Evolutionary conservation across 2,888 invertebrate species (phyloP), one percentile per base, ranked within the genome.

Genomic region (Anarsia innoxiella): DNA sequence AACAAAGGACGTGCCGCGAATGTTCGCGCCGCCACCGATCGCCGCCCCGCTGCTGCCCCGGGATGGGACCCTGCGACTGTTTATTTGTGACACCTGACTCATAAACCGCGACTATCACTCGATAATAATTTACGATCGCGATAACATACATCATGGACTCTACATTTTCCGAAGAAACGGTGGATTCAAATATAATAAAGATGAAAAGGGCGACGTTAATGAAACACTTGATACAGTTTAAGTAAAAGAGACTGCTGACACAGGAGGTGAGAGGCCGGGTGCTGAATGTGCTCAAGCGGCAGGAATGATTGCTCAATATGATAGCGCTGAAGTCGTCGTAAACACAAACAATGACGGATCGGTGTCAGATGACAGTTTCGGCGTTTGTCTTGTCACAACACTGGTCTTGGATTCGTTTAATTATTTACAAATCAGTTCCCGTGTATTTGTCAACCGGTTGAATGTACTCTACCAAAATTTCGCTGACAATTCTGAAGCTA

Each of bases 1-100:
- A 80, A 80, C 83, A 80, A 82, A 83, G 79, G 80, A 80, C 76
- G 76, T 80, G 82, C 82, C 79, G 80, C 78, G 70, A 82, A 82
- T 80, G 80, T 79, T 76, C 77, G 73, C 76, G 70, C 68, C 69
- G 66, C 73, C 74, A 62, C 68, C 70, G 66, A 60, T 60, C 67
- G n/a, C 60, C 50, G 53, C 57, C 60, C 53, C 59, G 59, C 55
- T 63, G 64, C 59, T 64, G 63, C 51, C 46, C 42, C 57, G 65
- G 63, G 70, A 48, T 49, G 44, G 54, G 52, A 58, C 62, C 60
- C 58, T 53, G 60, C 48, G 51, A 58, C 65, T 66, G 66, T 70
- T 69, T 62, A 64, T 59, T 47, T 48, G 60, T 57, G 63, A 68
- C 79, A 82, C 76, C 78, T 79, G 78, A 80, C 72, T 67, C 71